Conservation (phyloP, 2,113 vertebrate genomes). For the Chlorocebus sabaeus region DNA sequence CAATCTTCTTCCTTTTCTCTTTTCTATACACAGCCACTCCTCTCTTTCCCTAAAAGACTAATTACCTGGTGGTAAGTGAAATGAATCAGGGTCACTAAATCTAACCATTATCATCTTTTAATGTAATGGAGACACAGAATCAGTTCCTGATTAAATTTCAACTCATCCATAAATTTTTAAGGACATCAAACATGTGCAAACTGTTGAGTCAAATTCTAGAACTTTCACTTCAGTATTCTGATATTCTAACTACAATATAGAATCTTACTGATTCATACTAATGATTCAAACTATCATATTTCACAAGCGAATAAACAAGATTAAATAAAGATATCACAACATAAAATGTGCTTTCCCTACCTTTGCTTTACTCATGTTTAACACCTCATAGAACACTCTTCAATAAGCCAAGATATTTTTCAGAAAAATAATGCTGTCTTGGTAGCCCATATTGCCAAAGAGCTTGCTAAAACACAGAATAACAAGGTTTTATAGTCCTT, state of each 20-base stretch:
- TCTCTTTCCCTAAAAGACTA: neutral
- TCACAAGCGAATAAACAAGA: neutral
- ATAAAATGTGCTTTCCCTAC: neutral
- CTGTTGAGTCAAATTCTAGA: neutral
- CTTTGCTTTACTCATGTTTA: neutral
- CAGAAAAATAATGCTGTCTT: neutral
- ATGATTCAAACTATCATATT: neutral
- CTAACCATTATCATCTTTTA: neutral
- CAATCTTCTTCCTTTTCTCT: neutral
- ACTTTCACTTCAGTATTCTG: neutral
- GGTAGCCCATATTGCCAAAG: neutral
- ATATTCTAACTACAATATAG: neutral
- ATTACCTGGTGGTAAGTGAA: neutral
- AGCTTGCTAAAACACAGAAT: neutral
- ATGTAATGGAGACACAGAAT: neutral
- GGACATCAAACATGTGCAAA: neutral
- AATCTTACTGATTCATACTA: neutral
- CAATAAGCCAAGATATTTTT: neutral
- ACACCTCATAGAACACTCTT: constrained; percentile 10
- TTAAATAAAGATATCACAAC: neutral
- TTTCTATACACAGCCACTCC: neutral
- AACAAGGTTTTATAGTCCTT: neutral
- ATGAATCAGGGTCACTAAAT: neutral
- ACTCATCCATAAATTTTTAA: neutral
- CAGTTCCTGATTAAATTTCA: neutral